A percentile compares a stretch with the other conserved stretches of the same genome.
Evolutionary conservation across 2,113 vertebrate genomes (phyloP).

Genomic region (Urocolius indicus): DNA sequence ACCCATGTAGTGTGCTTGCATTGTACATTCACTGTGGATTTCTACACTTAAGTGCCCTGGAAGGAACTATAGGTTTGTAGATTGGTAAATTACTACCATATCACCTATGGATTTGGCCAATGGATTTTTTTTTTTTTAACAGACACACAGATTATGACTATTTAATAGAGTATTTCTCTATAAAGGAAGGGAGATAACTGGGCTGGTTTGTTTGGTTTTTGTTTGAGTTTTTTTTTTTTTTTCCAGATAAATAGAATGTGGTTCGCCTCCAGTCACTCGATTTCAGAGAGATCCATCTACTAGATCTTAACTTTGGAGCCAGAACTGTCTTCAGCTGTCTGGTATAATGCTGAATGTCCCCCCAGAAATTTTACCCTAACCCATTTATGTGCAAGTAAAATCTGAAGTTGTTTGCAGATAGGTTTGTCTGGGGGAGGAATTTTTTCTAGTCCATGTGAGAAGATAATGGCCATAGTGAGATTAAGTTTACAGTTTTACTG

Average conservation of each 20-base stretch:
- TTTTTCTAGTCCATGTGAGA: background rate
- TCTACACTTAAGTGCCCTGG: background rate
- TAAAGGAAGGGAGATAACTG: background rate
- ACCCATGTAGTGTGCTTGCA: accelerated
- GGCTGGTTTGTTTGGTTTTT: no score
- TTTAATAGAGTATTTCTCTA: background rate
- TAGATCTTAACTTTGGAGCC: background rate
- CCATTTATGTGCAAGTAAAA: background rate
- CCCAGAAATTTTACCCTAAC: background rate
- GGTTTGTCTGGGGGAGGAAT: background rate
- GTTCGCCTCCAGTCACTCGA: background rate
- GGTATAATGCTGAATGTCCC: background rate
- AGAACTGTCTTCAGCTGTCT: background rate
- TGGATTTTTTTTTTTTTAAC: background rate
- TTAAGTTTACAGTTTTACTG: conserved; percentile 1
- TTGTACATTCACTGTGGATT: background rate
- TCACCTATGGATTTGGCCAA: background rate
- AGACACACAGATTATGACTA: background rate
- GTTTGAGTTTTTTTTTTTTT: background rate
- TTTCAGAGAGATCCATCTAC: background rate
- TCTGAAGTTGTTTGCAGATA: background rate
- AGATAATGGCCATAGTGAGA: background rate
- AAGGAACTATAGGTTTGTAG: accelerated
- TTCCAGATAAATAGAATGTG: background rate
- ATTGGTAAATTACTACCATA: background rate